Base-by-base conservation (phyloP, 2,113 vertebrate genomes). In the Corynorhinus townsendii region DNA sequence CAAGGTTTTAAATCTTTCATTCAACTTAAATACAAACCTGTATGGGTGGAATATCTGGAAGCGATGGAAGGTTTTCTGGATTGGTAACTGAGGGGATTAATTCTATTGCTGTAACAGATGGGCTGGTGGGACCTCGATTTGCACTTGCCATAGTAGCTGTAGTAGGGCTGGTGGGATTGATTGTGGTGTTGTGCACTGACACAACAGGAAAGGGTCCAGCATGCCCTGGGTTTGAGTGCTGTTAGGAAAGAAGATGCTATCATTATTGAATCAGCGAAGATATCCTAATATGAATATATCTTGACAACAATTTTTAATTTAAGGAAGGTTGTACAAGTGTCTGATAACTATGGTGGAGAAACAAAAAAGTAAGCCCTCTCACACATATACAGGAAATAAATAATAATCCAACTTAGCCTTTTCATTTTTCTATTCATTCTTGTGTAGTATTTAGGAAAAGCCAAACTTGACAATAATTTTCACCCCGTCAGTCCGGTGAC, bases 171-270 rank as follows among this genome's bases (percentile, higher is more conserved):
- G 99, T 99, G 95, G 99, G 99, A 97, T 99, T 99, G 96, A 99
- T 98, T 59, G 98, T 98, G 96, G 97, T 99, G 95, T 99, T 99
- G 98, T 99, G 99, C 87, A 99, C 98, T 6, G 99, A 99, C 19
- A 99, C 99, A 94, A 99, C 99, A 5, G 99, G 99, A 97, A 99
- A 99, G 92, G 99, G 99, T 82, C 99, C 99, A 0, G 99, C 99
- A 4, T 99, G 99, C 1, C 99, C 99, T 47, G 99, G 99, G 97
- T 99, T 99, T 94, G 99, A 99, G 98, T 99, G 99, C 99, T 99
- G 98, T 54, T 95, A 96, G 96, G 94, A 98, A 94, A 97, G 83
- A 94, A 88, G n/a, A 94, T 52, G 75, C 69, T 73, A 89, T 82
- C 69, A 87, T 83, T 91, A 95, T 28, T 72, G 71, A 14, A 88